Conservation (phyloP, 2,797 vertebrate genomes). For the Enteromius trimaculatus region DNA sequence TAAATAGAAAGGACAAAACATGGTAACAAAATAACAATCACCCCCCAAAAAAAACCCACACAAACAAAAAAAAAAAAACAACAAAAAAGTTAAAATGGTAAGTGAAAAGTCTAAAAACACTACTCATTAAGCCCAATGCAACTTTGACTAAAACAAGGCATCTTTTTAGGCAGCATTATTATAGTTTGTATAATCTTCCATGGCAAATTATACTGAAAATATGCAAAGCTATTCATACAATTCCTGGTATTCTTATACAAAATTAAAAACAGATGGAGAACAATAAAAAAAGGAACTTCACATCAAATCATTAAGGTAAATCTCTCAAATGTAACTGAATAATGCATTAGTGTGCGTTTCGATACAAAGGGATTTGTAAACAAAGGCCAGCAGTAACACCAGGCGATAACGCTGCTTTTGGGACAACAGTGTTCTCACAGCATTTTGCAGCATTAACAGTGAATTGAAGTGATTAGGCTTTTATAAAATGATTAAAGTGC, state of each 20-base stretch:
- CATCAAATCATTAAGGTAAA: slow-evolving; percentile 55
- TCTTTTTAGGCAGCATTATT: not conserved
- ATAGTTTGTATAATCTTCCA: not conserved
- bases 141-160: not conserved
- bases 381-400: slow-evolving; percentile 51
- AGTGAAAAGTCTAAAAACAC: not conserved
- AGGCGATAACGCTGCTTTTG: not conserved
- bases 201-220: not conserved
- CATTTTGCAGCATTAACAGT: slow-evolving; percentile 5
- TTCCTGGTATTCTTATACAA: no score
- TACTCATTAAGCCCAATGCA: not conserved
- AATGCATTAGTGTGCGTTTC: slow-evolving; percentile 62
- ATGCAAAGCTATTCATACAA: not conserved
- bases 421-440: slow-evolving; percentile 2
- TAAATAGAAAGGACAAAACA: not conserved
- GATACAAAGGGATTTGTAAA: slow-evolving; percentile 56
- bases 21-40: not conserved
- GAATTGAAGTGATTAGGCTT: slow-evolving; percentile 13
- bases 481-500: slow-evolving; percentile 4
- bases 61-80: not conserved
- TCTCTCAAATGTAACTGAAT: slow-evolving; percentile 63
- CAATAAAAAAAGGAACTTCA: slow-evolving; percentile 55
- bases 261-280: not conserved
- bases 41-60: not conserved
- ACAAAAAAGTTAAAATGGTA: not conserved